Conservation (phyloP, 1,140 invertebrate genomes). For the Euura saliciscinereae region DNA sequence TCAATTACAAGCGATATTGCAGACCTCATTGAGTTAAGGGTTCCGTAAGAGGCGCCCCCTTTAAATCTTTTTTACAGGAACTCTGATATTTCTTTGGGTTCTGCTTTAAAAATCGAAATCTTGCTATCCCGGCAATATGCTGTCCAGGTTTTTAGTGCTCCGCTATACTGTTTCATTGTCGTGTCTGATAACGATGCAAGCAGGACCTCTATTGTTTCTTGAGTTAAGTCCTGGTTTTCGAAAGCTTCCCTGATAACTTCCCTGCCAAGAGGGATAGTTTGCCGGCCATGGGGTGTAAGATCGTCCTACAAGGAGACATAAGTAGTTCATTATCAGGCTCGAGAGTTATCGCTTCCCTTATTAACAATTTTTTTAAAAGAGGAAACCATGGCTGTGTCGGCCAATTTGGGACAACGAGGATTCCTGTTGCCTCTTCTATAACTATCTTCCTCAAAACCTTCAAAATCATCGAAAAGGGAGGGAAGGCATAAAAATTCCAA, state of each 20-base stretch:
- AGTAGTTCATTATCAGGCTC: constrained; percentile 17
- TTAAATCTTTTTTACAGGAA: constrained; percentile 25
- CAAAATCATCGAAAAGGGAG: constrained; percentile 36
- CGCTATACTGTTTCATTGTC: constrained; percentile 39
- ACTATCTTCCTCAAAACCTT: constrained; percentile 36
- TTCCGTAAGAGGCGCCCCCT: constrained; percentile 32
- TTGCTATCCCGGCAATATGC: constrained; percentile 23
- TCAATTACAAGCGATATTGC: constrained; percentile 28
- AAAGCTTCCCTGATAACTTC: constrained; percentile 27
- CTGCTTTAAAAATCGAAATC: constrained; percentile 13
- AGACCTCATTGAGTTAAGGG: constrained; percentile 29
- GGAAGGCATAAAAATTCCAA: constrained; percentile 33
- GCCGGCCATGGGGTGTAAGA: constrained; percentile 18
- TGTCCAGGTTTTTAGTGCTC: constrained; percentile 28
- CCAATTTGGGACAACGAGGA: constrained; percentile 38
- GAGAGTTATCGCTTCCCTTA: constrained; percentile 11
- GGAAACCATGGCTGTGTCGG: constrained; percentile 31
- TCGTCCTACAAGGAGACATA: constrained; percentile 22
- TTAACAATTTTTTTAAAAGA: constrained; percentile 23
- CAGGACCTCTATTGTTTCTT: constrained; percentile 19
- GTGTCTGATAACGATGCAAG: constrained; percentile 34
- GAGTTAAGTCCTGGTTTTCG: constrained; percentile 18
- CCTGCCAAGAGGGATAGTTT: constrained; percentile 27
- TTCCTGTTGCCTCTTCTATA: constrained; percentile 30
- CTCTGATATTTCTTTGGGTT: constrained; percentile 16